Conservation (phyloP, 30 jellyfish, hydroid and myxozoan genomes). For the Clytia hemisphaerica region DNA sequence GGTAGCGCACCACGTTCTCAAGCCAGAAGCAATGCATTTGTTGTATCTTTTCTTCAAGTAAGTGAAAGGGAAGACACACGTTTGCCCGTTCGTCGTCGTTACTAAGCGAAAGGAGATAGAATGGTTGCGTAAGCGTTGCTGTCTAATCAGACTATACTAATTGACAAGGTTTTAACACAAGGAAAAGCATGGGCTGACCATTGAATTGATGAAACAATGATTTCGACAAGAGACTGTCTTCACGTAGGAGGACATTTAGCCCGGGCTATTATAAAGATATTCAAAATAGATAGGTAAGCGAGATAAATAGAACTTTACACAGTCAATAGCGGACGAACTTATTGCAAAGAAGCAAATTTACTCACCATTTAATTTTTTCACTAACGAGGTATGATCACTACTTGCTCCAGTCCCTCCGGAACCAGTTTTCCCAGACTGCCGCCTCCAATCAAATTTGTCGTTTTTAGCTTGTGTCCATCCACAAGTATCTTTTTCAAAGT, state of each 20-base stretch:
- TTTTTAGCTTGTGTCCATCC: conserved; percentile 53
- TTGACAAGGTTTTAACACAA: too few species aligned
- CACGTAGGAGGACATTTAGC: too few species aligned
- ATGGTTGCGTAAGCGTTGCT: too few species aligned
- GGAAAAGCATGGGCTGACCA: too few species aligned
- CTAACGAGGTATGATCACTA: conserved; percentile 69
- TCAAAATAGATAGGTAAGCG: too few species aligned
- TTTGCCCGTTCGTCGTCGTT: conserved; percentile 68
- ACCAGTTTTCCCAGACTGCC: conserved; percentile 37
- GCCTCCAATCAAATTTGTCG: conserved; percentile 88
- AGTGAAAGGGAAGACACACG: conserved; percentile 76
- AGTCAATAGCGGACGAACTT: too few species aligned
- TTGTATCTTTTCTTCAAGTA: conserved; percentile 47
- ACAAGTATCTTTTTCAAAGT: conserved; percentile 79
- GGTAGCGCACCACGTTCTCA: conserved; percentile 81
- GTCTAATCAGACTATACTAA: too few species aligned
- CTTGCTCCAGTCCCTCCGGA: conserved; percentile 82
- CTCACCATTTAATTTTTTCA: conserved; percentile 9
- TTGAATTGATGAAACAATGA: too few species aligned
- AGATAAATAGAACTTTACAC: too few species aligned
- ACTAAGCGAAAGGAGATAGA: neutral
- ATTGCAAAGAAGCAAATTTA: too few species aligned
- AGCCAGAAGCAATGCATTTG: conserved; percentile 44
- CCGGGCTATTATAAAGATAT: too few species aligned
- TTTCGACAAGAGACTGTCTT: too few species aligned